Evolutionary conservation across 1,140 invertebrate genomes (phyloP), one percentile per base, ranked within the genome.

Genomic region (Formica exsecta): DNA sequence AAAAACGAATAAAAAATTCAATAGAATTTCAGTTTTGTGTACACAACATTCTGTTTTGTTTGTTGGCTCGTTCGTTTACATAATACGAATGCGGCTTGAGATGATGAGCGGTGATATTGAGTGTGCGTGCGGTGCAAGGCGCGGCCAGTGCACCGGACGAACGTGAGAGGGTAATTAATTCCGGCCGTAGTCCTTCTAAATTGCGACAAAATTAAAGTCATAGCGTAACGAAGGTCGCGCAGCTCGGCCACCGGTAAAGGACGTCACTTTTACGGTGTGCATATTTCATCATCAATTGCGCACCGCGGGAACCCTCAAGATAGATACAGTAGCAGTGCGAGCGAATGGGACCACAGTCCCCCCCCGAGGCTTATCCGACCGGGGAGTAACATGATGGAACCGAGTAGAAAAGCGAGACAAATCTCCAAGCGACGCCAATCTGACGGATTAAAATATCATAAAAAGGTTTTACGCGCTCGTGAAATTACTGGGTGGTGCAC

Each of bases 401-500:
- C 4, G 9, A 41, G 48, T 16, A 48, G 51, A 11, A 16, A 70
- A 59, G 62, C 62, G 11, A 64, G 87, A 13, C 29, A 22, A 22
- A 61, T 65, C 48, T 62, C 57, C 51, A 59, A 32, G 54, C 51
- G 62, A 51, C 71, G 87, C 36, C 87, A 77, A 85, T 87, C 73
- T 62, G 41, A n/a, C 70, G 76, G 80, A 93, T 93, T 92, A 92
- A 93, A 92, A 90, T 90, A 87, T 90, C 91, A 80, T 92, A 90
- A 93, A 90, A 88, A 87, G 71, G 62, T 80, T 89, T 90, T 87
- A 85, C 88, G 88, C 79, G 44, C 74, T 79, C 41, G 29, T 54
- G 77, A 90, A 87, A 89, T 89, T 84, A 86, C 79, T 86, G 81
- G 74, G 59, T 79, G 80, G 38, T 74, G 66, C 51, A 22, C 57